Evolutionary conservation across 2,888 invertebrate genomes (phyloP), one percentile per base, ranked within the genome.

Genomic region (Mesorhabditis belari): DNA sequence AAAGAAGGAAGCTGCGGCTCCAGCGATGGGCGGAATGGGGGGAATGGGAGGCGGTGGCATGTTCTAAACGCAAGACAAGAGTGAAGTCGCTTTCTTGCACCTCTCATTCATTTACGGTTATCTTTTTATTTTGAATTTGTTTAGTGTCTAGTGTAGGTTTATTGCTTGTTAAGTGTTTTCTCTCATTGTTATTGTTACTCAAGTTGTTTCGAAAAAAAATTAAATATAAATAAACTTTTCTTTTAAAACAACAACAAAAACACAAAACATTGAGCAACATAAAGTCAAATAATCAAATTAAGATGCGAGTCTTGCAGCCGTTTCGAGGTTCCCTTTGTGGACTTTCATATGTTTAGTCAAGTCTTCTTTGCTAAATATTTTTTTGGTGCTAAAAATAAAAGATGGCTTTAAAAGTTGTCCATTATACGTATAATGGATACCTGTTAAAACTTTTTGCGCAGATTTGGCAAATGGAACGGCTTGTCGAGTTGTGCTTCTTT

Each of bases 1-100:
- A 24, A 90, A 89, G 89, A 90, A 82, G 94, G 95, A 60, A 82
- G 83, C 77, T 76, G 72, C 60, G 58, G 69, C 70, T 62, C 79
- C 51, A 68, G 74, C 65, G 74, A 77, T 51, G 72, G 76, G 61
- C 75, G 77, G n/a, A n/a, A n/a, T n/a, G n/a, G n/a, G n/a, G n/a
- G n/a, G n/a, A n/a, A n/a, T 68, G 81, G 74, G 74, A 71, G 87
- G 87, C 1, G 85, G 83, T 69, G 85, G 85, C n/a, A 86, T 85
- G 60, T 86, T 85, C 57, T 86, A 86, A 35, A 88, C 87, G 84
- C 88, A 88, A 63, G 83, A 83, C 6, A 88, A 88, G 85, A 82
- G 82, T 23, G 77, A 79, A 9, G 68, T 65, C 49, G 65, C 67
- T 69, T 74, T 63, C 64, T 69, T 69, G n/a, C n/a, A n/a, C n/a